These are phyloP conservation scores for Fragum sueziense DNA, from an alignment of 2,888 invertebrate species.

Conservation along the genomic window DNA sequence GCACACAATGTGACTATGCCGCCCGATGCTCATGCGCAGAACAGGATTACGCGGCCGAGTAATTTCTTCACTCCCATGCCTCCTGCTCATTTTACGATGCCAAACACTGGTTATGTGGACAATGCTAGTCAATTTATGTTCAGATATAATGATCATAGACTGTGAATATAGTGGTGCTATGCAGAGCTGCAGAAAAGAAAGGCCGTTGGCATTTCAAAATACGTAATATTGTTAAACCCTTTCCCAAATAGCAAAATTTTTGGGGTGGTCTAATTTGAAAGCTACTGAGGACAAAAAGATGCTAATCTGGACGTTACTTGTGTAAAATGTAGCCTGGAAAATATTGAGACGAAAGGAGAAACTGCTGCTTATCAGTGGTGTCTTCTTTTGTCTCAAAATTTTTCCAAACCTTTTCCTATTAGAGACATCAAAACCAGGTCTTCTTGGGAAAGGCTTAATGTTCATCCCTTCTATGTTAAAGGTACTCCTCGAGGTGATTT, in stretches of 20 bases:
- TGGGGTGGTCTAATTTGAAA: no score
- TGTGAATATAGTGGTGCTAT: background rate
- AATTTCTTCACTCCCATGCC: slow-evolving; percentile 18
- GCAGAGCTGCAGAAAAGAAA: background rate
- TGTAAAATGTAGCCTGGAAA: no score
- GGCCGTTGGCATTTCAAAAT: background rate
- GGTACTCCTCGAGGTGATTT: no score
- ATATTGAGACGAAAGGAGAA: no score
- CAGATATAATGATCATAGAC: slow-evolving; percentile 16
- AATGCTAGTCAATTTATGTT: slow-evolving; percentile 7
- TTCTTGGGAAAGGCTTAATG: no score
- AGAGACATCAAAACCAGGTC: no score
- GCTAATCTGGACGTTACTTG: no score
- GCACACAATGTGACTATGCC: background rate
- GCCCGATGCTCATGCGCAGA: slow-evolving; percentile 6
- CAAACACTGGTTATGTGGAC: slow-evolving; percentile 3
- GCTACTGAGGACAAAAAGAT: background rate
- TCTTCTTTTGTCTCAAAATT: no score
- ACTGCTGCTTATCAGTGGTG: no score
- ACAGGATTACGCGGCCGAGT: background rate
- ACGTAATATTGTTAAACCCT: background rate
- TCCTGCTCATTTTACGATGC: background rate
- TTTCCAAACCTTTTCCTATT: no score
- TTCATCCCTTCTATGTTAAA: no score
- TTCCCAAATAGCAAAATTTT: background rate